Conservation (phyloP, 2,113 vertebrate genomes). For the Hymenochirus boettgeri region DNA sequence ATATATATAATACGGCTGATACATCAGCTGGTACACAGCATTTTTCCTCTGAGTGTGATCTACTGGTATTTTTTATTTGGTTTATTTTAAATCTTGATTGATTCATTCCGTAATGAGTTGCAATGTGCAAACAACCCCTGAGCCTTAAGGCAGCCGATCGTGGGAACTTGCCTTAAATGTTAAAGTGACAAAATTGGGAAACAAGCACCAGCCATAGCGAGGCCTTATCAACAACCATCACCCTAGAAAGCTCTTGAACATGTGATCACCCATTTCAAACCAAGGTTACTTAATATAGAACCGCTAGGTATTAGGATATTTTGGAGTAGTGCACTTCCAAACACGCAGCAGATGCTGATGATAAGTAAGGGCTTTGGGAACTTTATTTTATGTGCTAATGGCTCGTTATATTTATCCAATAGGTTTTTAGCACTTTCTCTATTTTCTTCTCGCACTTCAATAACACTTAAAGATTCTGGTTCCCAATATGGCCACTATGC, state of each 20-base stretch:
- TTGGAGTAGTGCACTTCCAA: constrained; percentile 62
- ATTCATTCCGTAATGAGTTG: neutral
- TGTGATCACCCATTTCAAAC: constrained; percentile 57
- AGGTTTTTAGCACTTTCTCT: constrained; percentile 55
- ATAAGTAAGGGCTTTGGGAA: constrained; percentile 56
- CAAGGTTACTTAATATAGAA: constrained; percentile 66
- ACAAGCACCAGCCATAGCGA: constrained; percentile 48
- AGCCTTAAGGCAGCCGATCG: constrained; percentile 45
- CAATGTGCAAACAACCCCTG: constrained; percentile 7
- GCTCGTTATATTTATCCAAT: constrained; percentile 61
- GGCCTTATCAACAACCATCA: constrained; percentile 67
- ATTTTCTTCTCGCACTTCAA: constrained; percentile 51
- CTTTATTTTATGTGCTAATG: constrained; percentile 63
- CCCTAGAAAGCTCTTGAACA: constrained; percentile 59
- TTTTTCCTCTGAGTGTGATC: too few relatives aligned
- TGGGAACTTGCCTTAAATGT: constrained; percentile 59
- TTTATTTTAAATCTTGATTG: neutral
- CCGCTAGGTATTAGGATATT: constrained; percentile 61
- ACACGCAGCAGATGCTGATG: constrained; percentile 61
- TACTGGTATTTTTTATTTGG: too few relatives aligned
- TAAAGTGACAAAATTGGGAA: constrained; percentile 63
- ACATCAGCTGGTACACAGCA: too few relatives aligned
- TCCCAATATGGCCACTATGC: neutral
- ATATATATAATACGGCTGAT: too few relatives aligned
- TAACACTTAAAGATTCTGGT: constrained; percentile 27